Base-by-base conservation (phyloP, 1,140 invertebrate genomes). In the Drosophila truncata region DNA sequence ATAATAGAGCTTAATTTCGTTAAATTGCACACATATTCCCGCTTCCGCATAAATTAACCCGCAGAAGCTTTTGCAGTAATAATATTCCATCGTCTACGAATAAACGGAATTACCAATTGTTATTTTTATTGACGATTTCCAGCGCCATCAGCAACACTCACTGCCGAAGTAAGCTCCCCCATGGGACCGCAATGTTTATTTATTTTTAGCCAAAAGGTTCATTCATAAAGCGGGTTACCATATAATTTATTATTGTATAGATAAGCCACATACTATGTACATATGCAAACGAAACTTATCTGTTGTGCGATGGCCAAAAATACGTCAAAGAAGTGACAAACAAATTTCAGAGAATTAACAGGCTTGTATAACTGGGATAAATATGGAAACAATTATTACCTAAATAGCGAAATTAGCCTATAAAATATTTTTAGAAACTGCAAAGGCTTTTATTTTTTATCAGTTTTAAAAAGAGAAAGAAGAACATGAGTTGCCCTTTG, bases 271-370 rank as follows among this genome's bases (percentile, higher is more conserved):
- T 37, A n/a, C n/a, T n/a, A 23, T 33, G 11, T 33, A 33, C n/a
- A n/a, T 61, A 33, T 50, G 27, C 33, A 58, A 49, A 59, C 14
- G 20, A 3, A 9, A 55, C 42, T 50, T 71, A 72, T 72, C 65
- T 49, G 69, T 50, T 47, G 39, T 72, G 42, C n/a, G 35, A 59
- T 47, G 42, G 31, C 18, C 65, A 23, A 71, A 70, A 71, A 47
- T 25, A 57, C 9, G 25, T 35, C 18, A 69, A 18, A 18, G 18
- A 54, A 27, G 20, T 10, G 6, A 18, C 46, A 52, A 27, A 14
- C 29, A 29, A 33, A 67, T 65, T 23, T 33, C 13, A 31, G 42
- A 13, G 16, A 29, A 35, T 29, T 44, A 63, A 29, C 29, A 33
- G 25, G n/a, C n/a, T 20, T 35, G 20, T 31, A 65, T 49, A 49